A percentile compares a stretch with the other conserved stretches of the same genome.
Evolutionary conservation across 2,797 vertebrate genomes (phyloP).

Genomic region (Xenopus petersii): DNA sequence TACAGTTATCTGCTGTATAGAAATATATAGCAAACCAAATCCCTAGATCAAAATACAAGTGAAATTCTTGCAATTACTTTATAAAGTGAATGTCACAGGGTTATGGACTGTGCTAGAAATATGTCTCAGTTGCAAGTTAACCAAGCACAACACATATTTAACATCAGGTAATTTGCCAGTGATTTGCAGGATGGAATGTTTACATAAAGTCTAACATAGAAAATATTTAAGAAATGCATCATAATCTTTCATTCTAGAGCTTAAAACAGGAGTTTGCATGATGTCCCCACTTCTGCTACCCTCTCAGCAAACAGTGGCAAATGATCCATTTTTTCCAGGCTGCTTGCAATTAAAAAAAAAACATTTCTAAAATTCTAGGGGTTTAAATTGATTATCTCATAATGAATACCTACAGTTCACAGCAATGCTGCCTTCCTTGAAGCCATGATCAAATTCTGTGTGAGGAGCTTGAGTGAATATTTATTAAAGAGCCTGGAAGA

Average conservation of each 20-base stretch:
- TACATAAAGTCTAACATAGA: too few species aligned
- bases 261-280: conserved; percentile 7
- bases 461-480: conserved; percentile 48
- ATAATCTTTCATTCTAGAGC: conserved; percentile 20
- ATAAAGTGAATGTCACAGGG: too few species aligned
- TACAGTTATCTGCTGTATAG: too few species aligned
- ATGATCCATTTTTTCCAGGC: conserved; percentile 4
- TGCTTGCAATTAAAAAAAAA: conserved; percentile 34
- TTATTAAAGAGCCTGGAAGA: conserved; percentile 52
- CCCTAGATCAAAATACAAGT: too few species aligned
- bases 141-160: too few species aligned
- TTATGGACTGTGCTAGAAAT: too few species aligned
- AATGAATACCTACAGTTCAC: conserved; percentile 38
- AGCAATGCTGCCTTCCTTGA: conserved; percentile 42
- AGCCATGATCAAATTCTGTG: conserved; percentile 48
- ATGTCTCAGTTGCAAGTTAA: too few species aligned
- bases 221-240: conserved; percentile 25
- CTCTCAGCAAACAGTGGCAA: conserved; percentile 30
- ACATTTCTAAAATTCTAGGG: conserved; percentile 7
- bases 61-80: too few species aligned
- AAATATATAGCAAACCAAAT: too few species aligned
- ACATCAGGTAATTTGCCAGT: too few species aligned
- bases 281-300: conserved; percentile 10
- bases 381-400: conserved; percentile 43
- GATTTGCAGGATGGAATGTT: too few species aligned